Evolutionary conservation across 2,797 vertebrate genomes (phyloP).

Genomic region (Sebastes trivittatus): DNA sequence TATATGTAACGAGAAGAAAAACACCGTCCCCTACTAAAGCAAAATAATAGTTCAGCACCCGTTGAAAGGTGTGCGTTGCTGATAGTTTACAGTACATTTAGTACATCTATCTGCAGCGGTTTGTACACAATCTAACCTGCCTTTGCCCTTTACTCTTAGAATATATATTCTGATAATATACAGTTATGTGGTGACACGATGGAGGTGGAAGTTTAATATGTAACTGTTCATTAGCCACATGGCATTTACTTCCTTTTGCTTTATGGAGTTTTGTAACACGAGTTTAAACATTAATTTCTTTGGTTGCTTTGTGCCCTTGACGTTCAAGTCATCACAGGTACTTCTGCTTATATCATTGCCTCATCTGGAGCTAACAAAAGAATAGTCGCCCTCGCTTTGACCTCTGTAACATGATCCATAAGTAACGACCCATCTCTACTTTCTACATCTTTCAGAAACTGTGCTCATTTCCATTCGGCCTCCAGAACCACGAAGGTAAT

Average conservation of each 20-base stretch:
- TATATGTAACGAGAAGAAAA: not conserved
- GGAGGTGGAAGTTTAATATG: not conserved
- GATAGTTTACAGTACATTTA: constrained; percentile 17
- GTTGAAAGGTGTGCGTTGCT: not conserved
- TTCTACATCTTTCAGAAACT: not conserved
- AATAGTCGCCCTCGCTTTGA: not conserved
- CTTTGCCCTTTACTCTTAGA: not conserved
- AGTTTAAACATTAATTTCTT: not conserved
- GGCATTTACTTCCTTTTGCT: not conserved
- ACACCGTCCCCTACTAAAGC: not conserved
- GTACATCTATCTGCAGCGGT: not conserved
- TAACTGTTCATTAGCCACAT: not conserved
- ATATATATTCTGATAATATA: not conserved
- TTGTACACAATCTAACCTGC: not conserved
- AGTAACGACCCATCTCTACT: not conserved
- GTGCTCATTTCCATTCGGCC: not conserved
- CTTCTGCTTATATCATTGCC: not conserved
- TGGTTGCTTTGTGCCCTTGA: not conserved
- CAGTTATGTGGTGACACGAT: not conserved
- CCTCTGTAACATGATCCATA: not conserved
- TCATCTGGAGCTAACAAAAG: not conserved
- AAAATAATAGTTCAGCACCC: constrained; percentile 4
- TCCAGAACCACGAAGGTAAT: not conserved
- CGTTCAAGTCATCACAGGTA: not conserved
- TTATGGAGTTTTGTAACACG: not conserved